These are phyloP conservation scores for Delphinus delphis DNA, from an alignment of 2,113 vertebrate species.

Conservation along the genomic window DNA sequence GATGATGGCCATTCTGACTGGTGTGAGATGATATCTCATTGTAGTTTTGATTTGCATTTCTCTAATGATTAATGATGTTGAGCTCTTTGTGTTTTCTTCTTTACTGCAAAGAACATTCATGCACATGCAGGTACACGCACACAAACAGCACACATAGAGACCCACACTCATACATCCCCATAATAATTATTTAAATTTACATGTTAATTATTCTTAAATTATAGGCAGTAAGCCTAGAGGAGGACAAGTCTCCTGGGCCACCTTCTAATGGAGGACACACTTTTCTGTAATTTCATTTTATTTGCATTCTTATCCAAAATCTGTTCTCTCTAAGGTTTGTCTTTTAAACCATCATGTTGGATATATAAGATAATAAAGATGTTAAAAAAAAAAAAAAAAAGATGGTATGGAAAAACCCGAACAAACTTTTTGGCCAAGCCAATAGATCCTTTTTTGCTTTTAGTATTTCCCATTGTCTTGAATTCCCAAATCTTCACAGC, in stretches of 20 bases:
- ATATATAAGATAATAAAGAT: no score
- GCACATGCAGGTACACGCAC: not conserved
- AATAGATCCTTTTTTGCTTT: not conserved
- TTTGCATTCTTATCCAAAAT: not conserved
- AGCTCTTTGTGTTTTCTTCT: not conserved
- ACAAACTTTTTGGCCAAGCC: no score
- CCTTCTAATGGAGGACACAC: not conserved
- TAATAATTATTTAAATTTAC: not conserved
- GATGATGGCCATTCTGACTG: no score
- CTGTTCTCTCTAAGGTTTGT: not conserved
- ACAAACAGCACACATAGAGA: not conserved
- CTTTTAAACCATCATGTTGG: not conserved
- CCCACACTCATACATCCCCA: not conserved
- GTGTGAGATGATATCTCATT: no score
- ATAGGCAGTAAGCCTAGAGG: not conserved
- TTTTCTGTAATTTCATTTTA: not conserved
- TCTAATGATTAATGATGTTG: no score
- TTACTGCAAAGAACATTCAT: not conserved
- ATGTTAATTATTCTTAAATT: not conserved
- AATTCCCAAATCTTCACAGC: not conserved
- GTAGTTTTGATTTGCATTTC: no score
- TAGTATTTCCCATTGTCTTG: not conserved
- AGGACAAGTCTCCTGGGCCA: not conserved
- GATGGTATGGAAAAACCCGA: no score
- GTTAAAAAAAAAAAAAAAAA: no score